Base-by-base conservation (phyloP, 2,797 vertebrate species). In the Denticeps clupeoides region DNA sequence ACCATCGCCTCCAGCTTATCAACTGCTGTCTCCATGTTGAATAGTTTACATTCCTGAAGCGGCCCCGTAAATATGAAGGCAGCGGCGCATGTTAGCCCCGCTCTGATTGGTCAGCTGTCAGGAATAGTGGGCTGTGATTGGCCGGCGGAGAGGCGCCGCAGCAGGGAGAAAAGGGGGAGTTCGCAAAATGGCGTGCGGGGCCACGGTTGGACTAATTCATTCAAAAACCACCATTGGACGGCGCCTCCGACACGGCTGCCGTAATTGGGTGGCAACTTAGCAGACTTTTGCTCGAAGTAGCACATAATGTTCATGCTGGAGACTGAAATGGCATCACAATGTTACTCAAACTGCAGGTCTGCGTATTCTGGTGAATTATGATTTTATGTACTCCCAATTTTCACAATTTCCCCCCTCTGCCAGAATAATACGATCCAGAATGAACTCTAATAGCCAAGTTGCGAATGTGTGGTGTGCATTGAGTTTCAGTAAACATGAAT, bases 21-120 rank as follows among this genome's bases (percentile, higher is more conserved):
- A 67, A 94, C 88, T 75, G 88, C 84, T 72, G 87, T 77, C 89
- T 95, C 91, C 91, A 94, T 95, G 84, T 92, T 92, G 88, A 91
- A 91, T 86, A 87, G 83, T 88, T 90, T 80, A 83, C 84, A 85
- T 88, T 82, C 84, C 84, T 83, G 70, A 85, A 78, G 80, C 85
- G 65, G 64, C 51, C 67, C 68, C 59, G 65, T 62, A 65, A 63
- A 72, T 72, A 64, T 59, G 45, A 47, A 60, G 51, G 56, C 29
- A 43, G 52, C 38, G 44, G 53, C 24, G 22, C 56, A 50, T 49
- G 47, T 35, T 48, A 56, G 51, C 12, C 2, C 27, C 38, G 29
- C 51, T 58, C 18, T 61, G 63, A 80, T 82, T 82, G 75, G 79
- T 24, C 56, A 59, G 41, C 63, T 63, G 62, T 67, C 53, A 65